Conservation (phyloP, 2,797 vertebrate genomes). For the Megalops cyprinoides region DNA sequence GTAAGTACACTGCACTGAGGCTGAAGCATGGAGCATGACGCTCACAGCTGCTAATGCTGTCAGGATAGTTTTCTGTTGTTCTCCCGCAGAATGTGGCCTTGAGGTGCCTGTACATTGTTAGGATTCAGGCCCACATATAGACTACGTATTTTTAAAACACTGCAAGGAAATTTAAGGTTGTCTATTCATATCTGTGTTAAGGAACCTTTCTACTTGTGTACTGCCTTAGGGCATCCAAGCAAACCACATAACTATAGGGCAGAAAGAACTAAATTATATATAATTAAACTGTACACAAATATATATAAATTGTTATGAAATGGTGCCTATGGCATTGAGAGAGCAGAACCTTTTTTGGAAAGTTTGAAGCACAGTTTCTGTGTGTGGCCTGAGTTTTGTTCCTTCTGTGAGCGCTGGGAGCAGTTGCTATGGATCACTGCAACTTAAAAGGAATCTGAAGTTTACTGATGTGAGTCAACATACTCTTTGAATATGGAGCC, state of each 20-base stretch:
- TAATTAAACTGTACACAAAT: neutral
- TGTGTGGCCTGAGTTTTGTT: too few species aligned
- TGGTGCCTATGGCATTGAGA: neutral
- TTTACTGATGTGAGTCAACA: too few species aligned
- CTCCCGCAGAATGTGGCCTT: neutral
- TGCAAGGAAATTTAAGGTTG: neutral
- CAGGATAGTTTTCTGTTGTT: neutral
- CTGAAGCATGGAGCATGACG: too few species aligned
- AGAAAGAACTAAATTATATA: neutral
- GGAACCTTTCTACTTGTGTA: neutral
- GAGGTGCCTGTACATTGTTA: neutral
- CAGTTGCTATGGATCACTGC: too few species aligned
- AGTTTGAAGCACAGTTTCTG: too few species aligned
- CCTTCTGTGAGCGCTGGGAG: too few species aligned
- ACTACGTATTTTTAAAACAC: neutral
- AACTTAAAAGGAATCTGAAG: too few species aligned
- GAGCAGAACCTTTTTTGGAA: neutral
- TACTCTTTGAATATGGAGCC: too few species aligned
- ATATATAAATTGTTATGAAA: neutral
- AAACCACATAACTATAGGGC: constrained; percentile 16
- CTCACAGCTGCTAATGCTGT: too few species aligned
- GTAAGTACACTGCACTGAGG: too few species aligned
- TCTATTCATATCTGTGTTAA: neutral
- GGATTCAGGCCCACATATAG: neutral
- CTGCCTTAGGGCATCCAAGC: neutral